Base-by-base conservation (phyloP, 37 sponge, comb jelly and placozoan species). In the Hexactinellida sp. region DNA sequence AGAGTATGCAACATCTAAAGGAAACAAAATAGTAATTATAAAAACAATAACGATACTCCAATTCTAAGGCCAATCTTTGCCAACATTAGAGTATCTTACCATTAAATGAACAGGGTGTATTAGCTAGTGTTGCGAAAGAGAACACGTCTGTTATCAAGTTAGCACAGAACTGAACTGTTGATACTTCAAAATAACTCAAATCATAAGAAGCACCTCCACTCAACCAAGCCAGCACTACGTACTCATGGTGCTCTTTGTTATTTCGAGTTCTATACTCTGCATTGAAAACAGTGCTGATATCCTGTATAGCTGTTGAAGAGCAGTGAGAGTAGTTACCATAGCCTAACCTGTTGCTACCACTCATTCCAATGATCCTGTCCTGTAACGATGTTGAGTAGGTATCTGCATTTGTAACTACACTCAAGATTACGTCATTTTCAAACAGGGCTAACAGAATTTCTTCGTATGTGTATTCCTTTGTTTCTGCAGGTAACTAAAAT, bases 181-280 rank as follows among this genome's bases (percentile, higher is more conserved):
- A 16, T 16, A 13, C 5, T 32, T 63, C 76, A 63, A 63, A 63
- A 63, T 63, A 63, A n/a, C 76, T 63, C 76, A 63, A 25, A 63
- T 63, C 76, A n/a, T 63, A 63, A n/a, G 76, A 63, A 63, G 76
- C 76, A 3, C 76, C 76, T 3, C 76, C 76, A 23, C 19, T 63
- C 34, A 23, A 21, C 76, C 76, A 63, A 32, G 76, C 76, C 21
- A 63, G 76, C 30, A 21, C 76, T 7, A 63, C 76, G 13, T 63
- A 63, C 3, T n/a, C 30, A n/a, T 63, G 13, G 34, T 63, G 76
- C 76, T 63, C 34, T 21, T n/a, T 63, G 30, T 3, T 23, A 63
- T 63, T 63, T 21, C 34, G 25, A 32, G 13, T 63, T n/a, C 19
- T 63, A n/a, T 63, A 63, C 13, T 63, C 19, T 63, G 76, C 76